Base-by-base conservation (phyloP, 2,797 vertebrate species). In the Notolabrus celidotus region DNA sequence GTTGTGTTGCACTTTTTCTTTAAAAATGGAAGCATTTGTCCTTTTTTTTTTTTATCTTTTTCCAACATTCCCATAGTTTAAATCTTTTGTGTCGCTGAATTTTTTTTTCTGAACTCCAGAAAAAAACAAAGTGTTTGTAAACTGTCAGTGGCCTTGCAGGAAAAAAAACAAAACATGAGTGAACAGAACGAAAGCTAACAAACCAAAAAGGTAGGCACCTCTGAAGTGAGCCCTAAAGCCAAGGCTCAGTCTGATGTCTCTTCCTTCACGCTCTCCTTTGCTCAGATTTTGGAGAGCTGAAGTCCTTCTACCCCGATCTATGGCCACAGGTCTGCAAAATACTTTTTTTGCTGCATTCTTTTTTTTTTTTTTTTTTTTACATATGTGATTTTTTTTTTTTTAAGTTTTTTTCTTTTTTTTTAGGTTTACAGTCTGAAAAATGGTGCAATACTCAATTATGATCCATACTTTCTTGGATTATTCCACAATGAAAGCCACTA, bases 401-500 rank as follows among this genome's bases (percentile, higher is more conserved):
- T 87, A 82, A n/a, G n/a, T 84, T 86, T 49, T 12, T 4, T 90
- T 85, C 88, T 90, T 89, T 87, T 74, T 84, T 82, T 79, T 84
- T 82, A 82, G 72, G 70, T 92, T 93, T 92, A 91, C 86, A 92
- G 86, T 93, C 89, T 90, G 83, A 94, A 95, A 95, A 95, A 93
- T 88, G 96, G 97, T 97, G 96, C 96, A 97, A 97, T 95, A 95
- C 96, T 98, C 95, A 94, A 90, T 88, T 94, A 96, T 95, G 94
- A 94, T 95, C 93, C 92, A 92, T 92, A 93, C 93, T 91, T 87
- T 91, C 89, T 92, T 95, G 96, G 95, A 96, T 96, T 95, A 96
- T 95, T 97, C 95, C 95, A 96, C 95, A 92, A 96, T 94, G 95
- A 96, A 96, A 97, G 96, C 96, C 92, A 97, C 95, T 97, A 97